A percentile compares a stretch with the other conserved stretches of the same genome.
Evolutionary conservation across 2,797 vertebrate genomes (phyloP).

Genomic region (Characodon lateralis): DNA sequence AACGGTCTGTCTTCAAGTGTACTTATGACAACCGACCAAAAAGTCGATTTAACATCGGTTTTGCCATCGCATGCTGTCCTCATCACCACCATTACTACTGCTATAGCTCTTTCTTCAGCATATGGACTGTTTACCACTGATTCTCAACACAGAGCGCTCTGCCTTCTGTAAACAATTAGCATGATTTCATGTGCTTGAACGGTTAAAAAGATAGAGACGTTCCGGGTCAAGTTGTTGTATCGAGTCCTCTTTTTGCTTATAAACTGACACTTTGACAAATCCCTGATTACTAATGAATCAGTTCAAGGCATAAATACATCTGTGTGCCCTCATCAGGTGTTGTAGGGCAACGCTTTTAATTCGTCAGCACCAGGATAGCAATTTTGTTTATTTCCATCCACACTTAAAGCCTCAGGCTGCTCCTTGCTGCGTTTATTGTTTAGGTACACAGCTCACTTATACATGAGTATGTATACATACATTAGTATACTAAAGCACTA

Average conservation of each 20-base stretch:
- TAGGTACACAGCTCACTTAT: slow-evolving; percentile 83
- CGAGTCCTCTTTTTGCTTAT: slow-evolving; percentile 35
- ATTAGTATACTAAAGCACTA: slow-evolving; percentile 84
- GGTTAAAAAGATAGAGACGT: slow-evolving; percentile 61
- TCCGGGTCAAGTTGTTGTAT: slow-evolving; percentile 31
- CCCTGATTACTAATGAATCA: slow-evolving; percentile 36
- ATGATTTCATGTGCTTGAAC: slow-evolving; percentile 71
- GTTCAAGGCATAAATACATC: slow-evolving; percentile 44
- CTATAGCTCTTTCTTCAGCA: slow-evolving; percentile 59
- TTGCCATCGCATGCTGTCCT: slow-evolving; percentile 43
- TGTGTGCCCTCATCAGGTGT: slow-evolving; percentile 44
- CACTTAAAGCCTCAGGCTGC: slow-evolving; percentile 74
- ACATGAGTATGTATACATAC: slow-evolving; percentile 84
- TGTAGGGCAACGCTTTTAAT: slow-evolving; percentile 44
- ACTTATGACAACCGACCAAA: slow-evolving; percentile 19
- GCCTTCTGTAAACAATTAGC: slow-evolving; percentile 89
- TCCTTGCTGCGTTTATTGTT: slow-evolving; percentile 77
- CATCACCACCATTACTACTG: slow-evolving; percentile 76
- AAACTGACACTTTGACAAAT: slow-evolving; percentile 51
- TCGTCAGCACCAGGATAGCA: slow-evolving; percentile 43
- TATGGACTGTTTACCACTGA: slow-evolving; percentile 79
- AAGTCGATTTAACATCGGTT: not conserved
- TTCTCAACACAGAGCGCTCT: slow-evolving; percentile 88
- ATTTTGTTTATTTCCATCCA: slow-evolving; percentile 47
- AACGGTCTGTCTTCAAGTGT: slow-evolving; percentile 1